These are phyloP conservation scores for Eleginops maclovinus DNA, from an alignment of 2,113 vertebrate genomes.

Conservation along the genomic window DNA sequence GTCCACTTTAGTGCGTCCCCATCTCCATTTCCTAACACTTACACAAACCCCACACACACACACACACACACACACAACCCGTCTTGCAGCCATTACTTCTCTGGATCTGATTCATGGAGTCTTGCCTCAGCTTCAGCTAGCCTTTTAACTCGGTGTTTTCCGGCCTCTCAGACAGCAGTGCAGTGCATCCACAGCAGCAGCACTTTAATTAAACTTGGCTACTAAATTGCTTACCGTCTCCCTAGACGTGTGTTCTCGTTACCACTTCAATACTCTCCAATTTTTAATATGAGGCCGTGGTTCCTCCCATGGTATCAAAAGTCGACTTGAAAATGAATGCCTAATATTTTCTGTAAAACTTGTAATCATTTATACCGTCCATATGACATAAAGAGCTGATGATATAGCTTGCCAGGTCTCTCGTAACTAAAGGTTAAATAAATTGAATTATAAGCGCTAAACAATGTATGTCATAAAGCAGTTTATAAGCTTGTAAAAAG, in stretches of 20 bases:
- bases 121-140: slow-evolving; percentile 11
- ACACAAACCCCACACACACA: slow-evolving; percentile 6
- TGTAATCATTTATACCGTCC: neutral
- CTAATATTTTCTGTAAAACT: neutral
- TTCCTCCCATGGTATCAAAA: slow-evolving; percentile 33
- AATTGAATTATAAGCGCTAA: neutral
- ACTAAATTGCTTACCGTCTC: slow-evolving; percentile 33
- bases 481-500: neutral
- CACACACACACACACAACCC: neutral
- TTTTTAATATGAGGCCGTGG: slow-evolving; percentile 25
- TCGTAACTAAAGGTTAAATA: too few species aligned
- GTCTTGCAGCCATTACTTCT: neutral
- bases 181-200: neutral
- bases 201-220: slow-evolving; percentile 62
- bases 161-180: neutral
- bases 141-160: slow-evolving; percentile 9
- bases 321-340: neutral
- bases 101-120: neutral
- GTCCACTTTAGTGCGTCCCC: neutral
- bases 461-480: neutral
- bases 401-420: neutral
- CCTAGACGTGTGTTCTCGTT: slow-evolving; percentile 37
- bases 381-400: neutral
- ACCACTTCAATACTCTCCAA: slow-evolving; percentile 37
- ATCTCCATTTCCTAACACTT: slow-evolving; percentile 1